Conservation (phyloP, 2,888 invertebrate species). For the Leucoma salicis region DNA sequence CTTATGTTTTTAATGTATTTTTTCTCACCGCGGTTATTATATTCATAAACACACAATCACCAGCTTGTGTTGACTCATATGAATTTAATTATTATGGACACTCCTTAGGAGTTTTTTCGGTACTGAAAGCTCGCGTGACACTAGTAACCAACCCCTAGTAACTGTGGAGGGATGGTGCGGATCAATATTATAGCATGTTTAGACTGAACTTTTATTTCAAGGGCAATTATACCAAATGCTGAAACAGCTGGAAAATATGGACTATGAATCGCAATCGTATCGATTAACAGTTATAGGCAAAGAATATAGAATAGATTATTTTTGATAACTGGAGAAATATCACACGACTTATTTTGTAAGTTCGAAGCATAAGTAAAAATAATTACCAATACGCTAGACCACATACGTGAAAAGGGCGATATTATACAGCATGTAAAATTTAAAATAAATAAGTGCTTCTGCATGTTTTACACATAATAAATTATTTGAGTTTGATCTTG, state of each 20-base stretch:
- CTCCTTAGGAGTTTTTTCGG: conserved; percentile 50
- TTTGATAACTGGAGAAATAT: too few relatives aligned
- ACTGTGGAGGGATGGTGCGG: conserved; percentile 42
- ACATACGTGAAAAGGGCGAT: too few relatives aligned
- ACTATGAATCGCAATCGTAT: conserved; percentile 9
- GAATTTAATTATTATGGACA: conserved; percentile 36
- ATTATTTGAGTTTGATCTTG: too few relatives aligned
- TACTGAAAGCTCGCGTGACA: conserved; percentile 64
- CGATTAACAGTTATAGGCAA: conserved; percentile 10
- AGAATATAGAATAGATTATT: too few relatives aligned
- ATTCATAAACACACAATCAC: conserved; percentile 16
- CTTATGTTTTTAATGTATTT: conserved; percentile 37
- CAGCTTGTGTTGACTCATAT: conserved; percentile 18
- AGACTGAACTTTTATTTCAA: conserved; percentile 48
- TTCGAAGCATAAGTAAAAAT: too few relatives aligned
- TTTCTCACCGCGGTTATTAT: conserved; percentile 42
- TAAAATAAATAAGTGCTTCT: too few relatives aligned
- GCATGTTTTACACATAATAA: too few relatives aligned
- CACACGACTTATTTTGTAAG: too few relatives aligned
- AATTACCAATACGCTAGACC: too few relatives aligned
- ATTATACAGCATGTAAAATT: too few relatives aligned
- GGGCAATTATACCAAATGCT: conserved; percentile 34
- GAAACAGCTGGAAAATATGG: conserved; percentile 22
- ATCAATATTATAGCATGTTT: conserved; percentile 52
- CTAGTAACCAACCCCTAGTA: conserved; percentile 37